phyloP scores from a whole-genome alignment of 2,888 invertebrate species.

The Hyposoter didymator region DNA sequence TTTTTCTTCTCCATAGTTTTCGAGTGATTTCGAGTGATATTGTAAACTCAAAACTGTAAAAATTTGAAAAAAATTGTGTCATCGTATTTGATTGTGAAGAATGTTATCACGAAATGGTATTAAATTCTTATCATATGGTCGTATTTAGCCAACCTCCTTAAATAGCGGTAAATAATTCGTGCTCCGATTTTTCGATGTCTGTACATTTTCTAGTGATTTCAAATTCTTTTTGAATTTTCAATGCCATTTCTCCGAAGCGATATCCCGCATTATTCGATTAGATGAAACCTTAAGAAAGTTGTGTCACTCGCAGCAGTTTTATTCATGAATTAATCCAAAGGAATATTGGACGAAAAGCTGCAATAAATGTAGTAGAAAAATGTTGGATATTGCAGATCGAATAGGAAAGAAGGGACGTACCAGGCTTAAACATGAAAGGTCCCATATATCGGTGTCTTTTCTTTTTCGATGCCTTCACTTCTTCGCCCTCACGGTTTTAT shows the following conservation, averaged over 20 bases:
- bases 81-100: too few species aligned
- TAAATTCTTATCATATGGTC: too few species aligned
- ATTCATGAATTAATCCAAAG: background rate
- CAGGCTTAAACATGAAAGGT: conserved; percentile 18
- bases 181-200: background rate
- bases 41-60: too few species aligned
- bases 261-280: background rate
- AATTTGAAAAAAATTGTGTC: too few species aligned
- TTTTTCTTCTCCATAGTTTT: too few species aligned
- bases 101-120: too few species aligned
- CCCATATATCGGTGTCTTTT: conserved; percentile 31
- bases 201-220: background rate
- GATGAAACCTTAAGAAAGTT: background rate
- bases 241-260: background rate
- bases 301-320: background rate
- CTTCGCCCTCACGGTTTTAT: conserved; percentile 57
- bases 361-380: background rate
- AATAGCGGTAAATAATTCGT: background rate
- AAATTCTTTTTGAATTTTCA: background rate
- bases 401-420: background rate
- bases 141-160: too few species aligned
- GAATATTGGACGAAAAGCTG: background rate
- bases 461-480: conserved; percentile 54
- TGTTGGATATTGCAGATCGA: background rate
- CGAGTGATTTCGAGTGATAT: too few species aligned